Percentiles rank a stretch among this genome's conserved stretches.
Evolutionary conservation across 2,888 invertebrate species (phyloP).

Genomic region (Girardia tigrina): DNA sequence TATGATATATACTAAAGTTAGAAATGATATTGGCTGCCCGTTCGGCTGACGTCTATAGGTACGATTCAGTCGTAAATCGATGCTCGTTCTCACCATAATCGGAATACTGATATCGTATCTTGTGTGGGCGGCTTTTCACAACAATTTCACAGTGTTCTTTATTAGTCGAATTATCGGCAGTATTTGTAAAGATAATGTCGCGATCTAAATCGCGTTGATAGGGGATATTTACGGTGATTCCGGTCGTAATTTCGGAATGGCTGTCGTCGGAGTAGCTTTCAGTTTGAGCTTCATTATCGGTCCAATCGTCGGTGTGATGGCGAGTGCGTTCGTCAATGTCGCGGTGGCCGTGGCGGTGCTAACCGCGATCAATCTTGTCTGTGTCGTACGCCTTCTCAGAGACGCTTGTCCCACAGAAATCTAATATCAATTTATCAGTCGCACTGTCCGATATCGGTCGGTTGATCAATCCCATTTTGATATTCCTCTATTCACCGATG

Average conservation of each 20-base stretch:
- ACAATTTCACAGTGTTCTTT: slow-evolving; percentile 75
- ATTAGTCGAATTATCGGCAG: slow-evolving; percentile 81
- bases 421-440: too few relatives aligned
- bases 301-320: slow-evolving; percentile 76
- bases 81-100: too few relatives aligned
- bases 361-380: not conserved
- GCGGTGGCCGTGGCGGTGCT: not conserved
- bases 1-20: too few relatives aligned
- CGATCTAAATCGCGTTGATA: slow-evolving; percentile 80
- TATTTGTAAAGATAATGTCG: slow-evolving; percentile 86
- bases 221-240: slow-evolving; percentile 72
- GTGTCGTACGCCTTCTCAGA: not conserved
- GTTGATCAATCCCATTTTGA: too few relatives aligned
- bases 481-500: too few relatives aligned
- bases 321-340: not conserved
- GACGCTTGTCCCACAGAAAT: too few relatives aligned
- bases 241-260: slow-evolving; percentile 79
- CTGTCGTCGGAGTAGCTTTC: slow-evolving; percentile 74
- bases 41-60: too few relatives aligned
- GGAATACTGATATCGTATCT: slow-evolving; percentile 73
- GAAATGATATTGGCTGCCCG: too few relatives aligned
- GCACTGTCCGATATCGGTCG: too few relatives aligned
- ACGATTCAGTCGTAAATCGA: too few relatives aligned
- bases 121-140: slow-evolving; percentile 68
- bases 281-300: slow-evolving; percentile 92